phyloP scores from a whole-genome alignment of 2,888 invertebrate species.

The Pycnomerus fuliginosus region DNA sequence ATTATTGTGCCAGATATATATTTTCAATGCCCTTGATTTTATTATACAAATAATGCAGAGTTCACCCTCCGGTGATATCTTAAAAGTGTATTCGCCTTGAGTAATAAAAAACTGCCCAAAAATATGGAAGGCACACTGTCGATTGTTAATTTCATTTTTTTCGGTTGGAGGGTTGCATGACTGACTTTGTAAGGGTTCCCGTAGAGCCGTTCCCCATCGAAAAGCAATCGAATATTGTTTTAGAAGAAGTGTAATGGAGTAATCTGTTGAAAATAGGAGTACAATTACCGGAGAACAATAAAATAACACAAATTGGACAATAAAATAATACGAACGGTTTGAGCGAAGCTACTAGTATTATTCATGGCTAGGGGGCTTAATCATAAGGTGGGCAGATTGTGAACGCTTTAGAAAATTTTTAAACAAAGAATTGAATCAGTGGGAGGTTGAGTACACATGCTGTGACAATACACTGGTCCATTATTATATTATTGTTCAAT shows the following conservation, averaged over 20 bases:
- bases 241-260: constrained; percentile 33
- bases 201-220: too few relatives aligned
- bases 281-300: constrained; percentile 44
- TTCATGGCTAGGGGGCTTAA: constrained; percentile 36
- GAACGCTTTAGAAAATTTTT: constrained; percentile 46
- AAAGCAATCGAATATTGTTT: too few relatives aligned
- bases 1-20: constrained; percentile 27
- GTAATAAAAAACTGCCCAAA: too few relatives aligned
- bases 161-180: too few relatives aligned
- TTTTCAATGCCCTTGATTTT: constrained; percentile 17
- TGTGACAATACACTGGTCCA: constrained; percentile 46
- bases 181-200: too few relatives aligned
- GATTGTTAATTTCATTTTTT: constrained; percentile 17
- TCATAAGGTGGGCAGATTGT: constrained; percentile 39
- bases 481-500: constrained; percentile 48
- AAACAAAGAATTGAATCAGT: constrained; percentile 48
- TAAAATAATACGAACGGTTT: constrained; percentile 42
- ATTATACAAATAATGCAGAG: too few relatives aligned
- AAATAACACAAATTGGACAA: constrained; percentile 45
- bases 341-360: constrained; percentile 38
- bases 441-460: constrained; percentile 50
- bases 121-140: too few relatives aligned
- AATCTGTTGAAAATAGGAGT: constrained; percentile 40
- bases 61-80: too few relatives aligned
- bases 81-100: too few relatives aligned